Evolutionary conservation across 2,888 invertebrate genomes (phyloP).

Genomic region (Limenitis camilla): DNA sequence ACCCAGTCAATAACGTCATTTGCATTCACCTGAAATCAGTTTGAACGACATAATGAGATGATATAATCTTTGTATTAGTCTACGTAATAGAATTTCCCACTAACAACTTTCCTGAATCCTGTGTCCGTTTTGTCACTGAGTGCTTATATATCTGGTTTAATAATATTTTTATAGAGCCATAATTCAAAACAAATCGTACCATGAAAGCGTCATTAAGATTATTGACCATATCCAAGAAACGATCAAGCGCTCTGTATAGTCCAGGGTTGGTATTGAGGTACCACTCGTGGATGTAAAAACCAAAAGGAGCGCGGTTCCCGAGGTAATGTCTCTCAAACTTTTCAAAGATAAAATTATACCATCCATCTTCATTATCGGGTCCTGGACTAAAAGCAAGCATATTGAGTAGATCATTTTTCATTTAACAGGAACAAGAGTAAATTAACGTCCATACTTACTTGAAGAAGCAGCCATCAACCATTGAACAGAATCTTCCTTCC

Average conservation of each 20-base stretch:
- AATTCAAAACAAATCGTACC: constrained; percentile 38
- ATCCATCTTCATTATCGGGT: constrained; percentile 50
- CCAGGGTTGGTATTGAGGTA: constrained; percentile 58
- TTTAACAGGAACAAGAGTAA: not conserved
- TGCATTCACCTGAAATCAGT: constrained; percentile 28
- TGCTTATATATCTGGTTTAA: too few relatives aligned
- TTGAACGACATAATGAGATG: not conserved
- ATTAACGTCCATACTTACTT: constrained; percentile 45
- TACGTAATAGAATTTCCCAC: too few relatives aligned
- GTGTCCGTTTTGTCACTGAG: too few relatives aligned
- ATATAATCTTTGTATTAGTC: too few relatives aligned
- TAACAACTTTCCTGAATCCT: too few relatives aligned
- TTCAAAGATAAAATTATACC: constrained; percentile 72
- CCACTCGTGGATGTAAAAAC: constrained; percentile 80
- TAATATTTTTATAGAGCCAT: not conserved
- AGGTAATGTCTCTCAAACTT: constrained; percentile 80
- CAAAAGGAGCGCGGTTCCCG: constrained; percentile 79
- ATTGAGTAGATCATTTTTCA: too few relatives aligned
- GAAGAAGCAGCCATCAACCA: constrained; percentile 70
- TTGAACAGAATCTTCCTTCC: constrained; percentile 65
- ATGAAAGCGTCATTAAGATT: constrained; percentile 73
- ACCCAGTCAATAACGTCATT: constrained; percentile 74
- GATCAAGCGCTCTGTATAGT: constrained; percentile 62
- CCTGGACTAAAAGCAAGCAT: constrained; percentile 33
- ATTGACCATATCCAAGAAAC: constrained; percentile 73